Conservation (phyloP, 2,113 vertebrate species). For the Ictalurus punctatus region DNA sequence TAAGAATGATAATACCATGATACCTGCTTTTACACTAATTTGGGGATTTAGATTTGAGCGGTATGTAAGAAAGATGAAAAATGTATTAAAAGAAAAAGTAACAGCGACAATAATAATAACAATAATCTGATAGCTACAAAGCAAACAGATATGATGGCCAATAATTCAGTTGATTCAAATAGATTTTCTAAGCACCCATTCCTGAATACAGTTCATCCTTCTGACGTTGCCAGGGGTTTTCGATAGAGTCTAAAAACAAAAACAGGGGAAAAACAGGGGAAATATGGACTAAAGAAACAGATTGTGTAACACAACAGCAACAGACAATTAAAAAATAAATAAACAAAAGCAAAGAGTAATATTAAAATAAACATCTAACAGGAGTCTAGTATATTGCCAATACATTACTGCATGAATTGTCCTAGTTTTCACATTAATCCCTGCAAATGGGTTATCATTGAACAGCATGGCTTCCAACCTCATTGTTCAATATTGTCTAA, state of each 20-base stretch:
- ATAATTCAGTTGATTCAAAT: neutral
- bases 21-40: neutral
- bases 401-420: neutral
- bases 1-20: neutral
- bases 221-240: neutral
- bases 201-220: neutral
- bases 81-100: neutral
- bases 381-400: neutral
- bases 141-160: neutral
- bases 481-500: too few relatives aligned
- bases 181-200: neutral
- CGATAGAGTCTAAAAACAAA: neutral
- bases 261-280: neutral
- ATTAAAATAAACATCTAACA: neutral
- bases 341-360: too few relatives aligned
- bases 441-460: too few relatives aligned
- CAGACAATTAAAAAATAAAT: too few relatives aligned
- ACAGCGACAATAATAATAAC: neutral
- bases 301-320: neutral
- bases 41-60: neutral
- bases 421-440: neutral
- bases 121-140: neutral
- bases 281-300: neutral
- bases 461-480: neutral
- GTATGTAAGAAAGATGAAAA: neutral